A percentile compares a stretch with the other conserved stretches of the same genome.
Evolutionary conservation across 2,888 invertebrate genomes (phyloP).

Genomic region (Troides helena): DNA sequence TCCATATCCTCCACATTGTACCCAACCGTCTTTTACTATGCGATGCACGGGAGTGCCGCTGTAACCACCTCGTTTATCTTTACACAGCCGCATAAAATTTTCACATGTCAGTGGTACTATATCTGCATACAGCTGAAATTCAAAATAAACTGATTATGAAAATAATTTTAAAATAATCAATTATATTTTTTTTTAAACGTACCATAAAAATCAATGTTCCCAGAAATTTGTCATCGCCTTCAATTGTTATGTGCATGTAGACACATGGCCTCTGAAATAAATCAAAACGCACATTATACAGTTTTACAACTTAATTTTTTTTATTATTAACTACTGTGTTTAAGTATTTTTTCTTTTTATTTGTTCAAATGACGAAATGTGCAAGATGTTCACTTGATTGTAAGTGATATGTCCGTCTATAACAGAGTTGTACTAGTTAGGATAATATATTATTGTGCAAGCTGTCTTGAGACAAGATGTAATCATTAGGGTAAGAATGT

Average conservation of each 20-base stretch:
- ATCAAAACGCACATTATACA: constrained; percentile 1
- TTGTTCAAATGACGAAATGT: no score
- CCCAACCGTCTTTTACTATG: constrained; percentile 85
- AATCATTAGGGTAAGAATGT: no score
- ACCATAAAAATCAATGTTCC: constrained; percentile 82
- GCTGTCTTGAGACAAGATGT: no score
- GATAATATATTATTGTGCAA: no score
- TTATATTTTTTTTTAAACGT: constrained; percentile 38
- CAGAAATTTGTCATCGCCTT: constrained; percentile 56
- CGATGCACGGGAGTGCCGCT: constrained; percentile 82
- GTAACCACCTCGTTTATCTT: constrained; percentile 68
- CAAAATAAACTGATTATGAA: background rate
- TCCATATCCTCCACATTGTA: constrained; percentile 83
- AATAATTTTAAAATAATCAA: background rate
- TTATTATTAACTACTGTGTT: background rate
- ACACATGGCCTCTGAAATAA: constrained; percentile 78
- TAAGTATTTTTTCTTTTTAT: no score
- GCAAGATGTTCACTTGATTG: no score
- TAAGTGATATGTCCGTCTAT: no score
- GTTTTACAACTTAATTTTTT: background rate
- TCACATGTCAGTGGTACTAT: constrained; percentile 79
- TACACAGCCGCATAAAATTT: constrained; percentile 80
- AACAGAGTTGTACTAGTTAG: no score
- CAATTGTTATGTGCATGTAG: constrained; percentile 76
- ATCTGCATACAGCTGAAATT: constrained; percentile 78